A percentile compares a stretch with the other conserved stretches of the same genome.
Conservation (phyloP, 2,797 vertebrate species). For the Cuniculus paca region DNA sequence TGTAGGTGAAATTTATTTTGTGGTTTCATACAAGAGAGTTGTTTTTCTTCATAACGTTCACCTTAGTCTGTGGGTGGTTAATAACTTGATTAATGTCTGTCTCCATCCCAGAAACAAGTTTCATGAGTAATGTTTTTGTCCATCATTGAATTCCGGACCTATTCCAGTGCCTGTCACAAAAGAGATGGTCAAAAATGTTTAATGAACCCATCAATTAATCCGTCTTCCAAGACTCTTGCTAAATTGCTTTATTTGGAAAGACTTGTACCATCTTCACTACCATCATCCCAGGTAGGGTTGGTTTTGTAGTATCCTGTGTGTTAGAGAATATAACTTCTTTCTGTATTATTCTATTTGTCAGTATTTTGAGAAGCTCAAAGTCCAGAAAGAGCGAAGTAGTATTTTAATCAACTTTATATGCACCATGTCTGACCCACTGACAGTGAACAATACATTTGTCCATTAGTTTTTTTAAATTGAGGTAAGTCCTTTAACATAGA, state of each 20-base stretch:
- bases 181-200: background rate
- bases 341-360: background rate
- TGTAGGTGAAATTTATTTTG: background rate
- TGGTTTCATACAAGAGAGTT: background rate
- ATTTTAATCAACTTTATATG: background rate
- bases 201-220: background rate
- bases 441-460: background rate
- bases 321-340: background rate
- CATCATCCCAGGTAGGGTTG: background rate
- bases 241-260: background rate
- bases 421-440: background rate
- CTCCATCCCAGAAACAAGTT: background rate
- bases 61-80: background rate
- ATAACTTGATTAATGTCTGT: constrained; percentile 3
- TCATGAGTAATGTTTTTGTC: background rate
- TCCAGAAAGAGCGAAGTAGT: background rate
- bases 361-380: constrained; percentile 28
- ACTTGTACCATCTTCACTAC: background rate
- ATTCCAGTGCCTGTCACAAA: background rate
- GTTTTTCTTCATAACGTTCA: background rate
- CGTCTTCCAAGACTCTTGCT: background rate
- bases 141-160: background rate
- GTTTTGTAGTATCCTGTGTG: background rate
- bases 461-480: background rate
- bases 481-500: background rate